Conservation (phyloP, 2,888 invertebrate species). For the Myopa tessellatipennis region DNA sequence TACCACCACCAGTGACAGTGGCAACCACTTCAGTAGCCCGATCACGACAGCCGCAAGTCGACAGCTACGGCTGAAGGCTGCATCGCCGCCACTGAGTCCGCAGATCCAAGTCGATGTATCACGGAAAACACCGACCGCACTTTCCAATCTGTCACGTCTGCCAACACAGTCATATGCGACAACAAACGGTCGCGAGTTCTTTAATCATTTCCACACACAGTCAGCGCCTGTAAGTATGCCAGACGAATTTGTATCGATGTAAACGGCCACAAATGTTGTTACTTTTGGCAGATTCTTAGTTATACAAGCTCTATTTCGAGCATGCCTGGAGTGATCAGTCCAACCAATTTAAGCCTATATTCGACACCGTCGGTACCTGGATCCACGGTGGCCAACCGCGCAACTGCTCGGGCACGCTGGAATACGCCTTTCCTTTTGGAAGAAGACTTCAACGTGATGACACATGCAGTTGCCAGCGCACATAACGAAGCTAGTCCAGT, state of each 20-base stretch:
- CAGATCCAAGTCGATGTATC: conserved; percentile 56
- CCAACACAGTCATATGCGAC: conserved; percentile 69
- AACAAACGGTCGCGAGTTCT: conserved; percentile 74
- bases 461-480: conserved; percentile 74
- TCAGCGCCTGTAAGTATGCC: conserved; percentile 71
- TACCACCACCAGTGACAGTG: conserved; percentile 54
- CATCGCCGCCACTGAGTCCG: conserved; percentile 56
- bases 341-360: conserved; percentile 87
- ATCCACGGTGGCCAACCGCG: conserved; percentile 72
- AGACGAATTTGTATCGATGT: too few species aligned
- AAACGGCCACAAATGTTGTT: not conserved
- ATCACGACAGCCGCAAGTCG: conserved; percentile 42
- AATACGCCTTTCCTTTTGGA: conserved; percentile 90
- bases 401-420: conserved; percentile 83
- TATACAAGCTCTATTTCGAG: conserved; percentile 86
- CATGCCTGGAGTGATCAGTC: conserved; percentile 88
- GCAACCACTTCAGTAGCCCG: conserved; percentile 42
- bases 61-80: conserved; percentile 44
- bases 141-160: conserved; percentile 59
- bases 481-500: conserved; percentile 77
- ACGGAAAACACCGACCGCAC: conserved; percentile 50
- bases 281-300: conserved; percentile 78
- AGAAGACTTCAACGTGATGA: conserved; percentile 95
- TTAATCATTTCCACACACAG: conserved; percentile 93
- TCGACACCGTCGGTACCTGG: conserved; percentile 75